Conservation (phyloP, 2,113 vertebrate species). For the Dasyurus viverrinus region DNA sequence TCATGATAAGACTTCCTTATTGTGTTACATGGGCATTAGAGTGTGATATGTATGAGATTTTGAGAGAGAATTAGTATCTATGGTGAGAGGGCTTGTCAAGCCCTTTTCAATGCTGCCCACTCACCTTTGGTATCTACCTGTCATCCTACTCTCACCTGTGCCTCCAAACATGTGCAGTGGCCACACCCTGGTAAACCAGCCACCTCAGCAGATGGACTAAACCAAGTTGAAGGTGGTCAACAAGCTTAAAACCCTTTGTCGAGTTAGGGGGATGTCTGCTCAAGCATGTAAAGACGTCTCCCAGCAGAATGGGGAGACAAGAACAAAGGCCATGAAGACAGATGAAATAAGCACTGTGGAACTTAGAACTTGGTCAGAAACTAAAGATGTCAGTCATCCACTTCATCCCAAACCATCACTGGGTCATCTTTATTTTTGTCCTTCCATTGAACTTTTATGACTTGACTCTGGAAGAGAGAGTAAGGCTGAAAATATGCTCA, state of each 20-base stretch:
- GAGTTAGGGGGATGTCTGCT: not conserved
- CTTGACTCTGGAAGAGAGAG: not conserved
- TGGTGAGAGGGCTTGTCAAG: not conserved
- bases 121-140: not conserved
- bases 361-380: not conserved
- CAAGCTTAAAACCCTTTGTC: not conserved
- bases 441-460: not conserved
- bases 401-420: not conserved
- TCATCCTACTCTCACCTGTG: not conserved
- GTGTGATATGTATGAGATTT: not conserved
- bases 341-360: not conserved
- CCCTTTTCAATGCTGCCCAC: not conserved
- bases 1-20: not conserved
- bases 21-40: not conserved
- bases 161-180: not conserved
- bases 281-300: not conserved
- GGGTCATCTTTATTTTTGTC: constrained; percentile 26
- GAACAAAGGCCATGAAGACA: not conserved
- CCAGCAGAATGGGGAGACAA: too few relatives aligned
- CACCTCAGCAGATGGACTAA: not conserved
- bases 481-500: not conserved
- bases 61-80: not conserved
- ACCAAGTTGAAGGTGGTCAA: not conserved
- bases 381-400: not conserved
- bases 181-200: not conserved